A percentile compares a stretch with the other conserved stretches of the same genome.
These are phyloP conservation scores for Pogona vitticeps DNA, from an alignment of 2,113 vertebrate genomes.

Conservation along the genomic window DNA sequence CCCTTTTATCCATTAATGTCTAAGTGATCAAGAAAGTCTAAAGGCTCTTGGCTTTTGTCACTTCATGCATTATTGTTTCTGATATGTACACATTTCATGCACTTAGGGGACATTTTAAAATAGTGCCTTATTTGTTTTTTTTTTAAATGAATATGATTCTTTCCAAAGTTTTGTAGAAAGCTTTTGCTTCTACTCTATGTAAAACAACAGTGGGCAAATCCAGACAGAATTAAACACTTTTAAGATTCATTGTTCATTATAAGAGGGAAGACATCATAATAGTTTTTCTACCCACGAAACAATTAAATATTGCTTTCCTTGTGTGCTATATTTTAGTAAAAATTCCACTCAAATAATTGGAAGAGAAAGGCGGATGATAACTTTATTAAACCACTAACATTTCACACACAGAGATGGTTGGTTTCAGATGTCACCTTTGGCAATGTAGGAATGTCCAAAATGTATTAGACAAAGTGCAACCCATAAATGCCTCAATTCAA, in stretches of 20 bases:
- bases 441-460: no score
- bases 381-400: no score
- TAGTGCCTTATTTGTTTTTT: background rate
- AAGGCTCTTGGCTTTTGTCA: constrained; percentile 29
- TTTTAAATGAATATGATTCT: background rate
- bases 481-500: no score
- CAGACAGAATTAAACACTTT: background rate
- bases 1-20: constrained; percentile 44
- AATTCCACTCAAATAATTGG: no score
- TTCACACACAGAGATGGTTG: no score
- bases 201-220: background rate
- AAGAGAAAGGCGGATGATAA: no score
- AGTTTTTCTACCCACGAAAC: background rate
- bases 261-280: background rate
- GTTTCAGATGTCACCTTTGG: no score
- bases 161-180: constrained; percentile 40
- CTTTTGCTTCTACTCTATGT: background rate
- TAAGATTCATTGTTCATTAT: background rate
- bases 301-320: background rate
- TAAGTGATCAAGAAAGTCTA: constrained; percentile 43
- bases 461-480: no score
- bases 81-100: constrained; percentile 33
- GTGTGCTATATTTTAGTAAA: no score
- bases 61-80: constrained; percentile 41
- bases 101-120: constrained; percentile 34